Evolutionary conservation across 2,113 vertebrate genomes (phyloP).

Genomic region (Caranx melampygus): DNA sequence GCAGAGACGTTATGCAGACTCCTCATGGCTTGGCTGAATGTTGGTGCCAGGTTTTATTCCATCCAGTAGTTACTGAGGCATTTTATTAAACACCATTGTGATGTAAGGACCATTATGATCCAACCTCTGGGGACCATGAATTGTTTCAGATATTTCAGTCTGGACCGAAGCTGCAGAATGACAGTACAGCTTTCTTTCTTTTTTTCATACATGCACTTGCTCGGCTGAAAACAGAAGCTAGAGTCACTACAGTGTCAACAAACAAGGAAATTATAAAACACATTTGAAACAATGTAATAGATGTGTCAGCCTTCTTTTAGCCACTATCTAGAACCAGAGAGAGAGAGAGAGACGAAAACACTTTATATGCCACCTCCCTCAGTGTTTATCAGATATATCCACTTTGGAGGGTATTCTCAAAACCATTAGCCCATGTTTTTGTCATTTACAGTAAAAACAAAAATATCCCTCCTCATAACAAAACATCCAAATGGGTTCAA

Average conservation of each 20-base stretch:
- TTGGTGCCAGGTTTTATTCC: too few relatives aligned
- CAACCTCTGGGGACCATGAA: neutral
- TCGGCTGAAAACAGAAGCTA: too few relatives aligned
- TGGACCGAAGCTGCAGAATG: neutral
- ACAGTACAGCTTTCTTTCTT: too few relatives aligned
- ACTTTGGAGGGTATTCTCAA: neutral
- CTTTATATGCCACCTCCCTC: neutral
- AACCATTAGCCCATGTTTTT: neutral
- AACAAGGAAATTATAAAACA: too few relatives aligned
- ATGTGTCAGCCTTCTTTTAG: neutral
- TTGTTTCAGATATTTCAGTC: neutral
- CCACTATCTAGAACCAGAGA: neutral
- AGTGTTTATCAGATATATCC: neutral
- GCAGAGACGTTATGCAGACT: neutral
- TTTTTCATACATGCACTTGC: too few relatives aligned
- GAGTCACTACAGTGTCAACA: neutral
- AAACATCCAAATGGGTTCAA: neutral
- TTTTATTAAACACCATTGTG: neutral
- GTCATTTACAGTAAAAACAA: neutral
- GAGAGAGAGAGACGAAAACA: neutral
- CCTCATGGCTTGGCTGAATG: neutral
- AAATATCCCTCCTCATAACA: neutral
- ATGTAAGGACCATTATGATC: neutral
- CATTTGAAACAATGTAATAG: neutral
- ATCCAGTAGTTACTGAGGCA: too few relatives aligned